Conservation (phyloP, 1,140 invertebrate species). For the Eubasilissa regina region DNA sequence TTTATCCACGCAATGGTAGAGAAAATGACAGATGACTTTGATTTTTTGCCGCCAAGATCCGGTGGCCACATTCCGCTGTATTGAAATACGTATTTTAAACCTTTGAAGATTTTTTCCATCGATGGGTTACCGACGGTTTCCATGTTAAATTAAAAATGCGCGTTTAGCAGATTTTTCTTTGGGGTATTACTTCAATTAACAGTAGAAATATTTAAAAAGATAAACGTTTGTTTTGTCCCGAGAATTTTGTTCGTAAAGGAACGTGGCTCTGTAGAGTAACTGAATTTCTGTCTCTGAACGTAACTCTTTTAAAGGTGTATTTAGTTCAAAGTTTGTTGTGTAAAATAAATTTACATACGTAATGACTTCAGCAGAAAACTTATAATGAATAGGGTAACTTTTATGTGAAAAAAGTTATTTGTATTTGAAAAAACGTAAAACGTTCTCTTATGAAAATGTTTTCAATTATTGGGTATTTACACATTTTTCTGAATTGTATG, state of each 20-base stretch:
- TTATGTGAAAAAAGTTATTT: constrained; percentile 28
- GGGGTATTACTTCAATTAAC: too few species aligned
- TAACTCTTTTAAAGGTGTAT: constrained; percentile 33
- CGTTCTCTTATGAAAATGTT: neutral
- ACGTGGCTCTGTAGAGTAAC: neutral
- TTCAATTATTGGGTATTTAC: neutral
- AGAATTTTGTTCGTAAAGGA: too few species aligned
- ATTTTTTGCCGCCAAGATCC: neutral
- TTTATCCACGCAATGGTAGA: constrained; percentile 17
- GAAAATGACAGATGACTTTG: neutral
- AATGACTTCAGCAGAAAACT: constrained; percentile 41
- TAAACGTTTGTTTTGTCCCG: too few species aligned
- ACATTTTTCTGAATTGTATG: neutral
- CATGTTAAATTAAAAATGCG: neutral
- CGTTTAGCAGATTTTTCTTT: too few species aligned
- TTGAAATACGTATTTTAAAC: constrained; percentile 14
- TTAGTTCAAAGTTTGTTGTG: constrained; percentile 40
- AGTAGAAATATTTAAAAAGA: too few species aligned
- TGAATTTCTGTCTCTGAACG: constrained; percentile 13
- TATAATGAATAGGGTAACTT: constrained; percentile 44
- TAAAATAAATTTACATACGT: constrained; percentile 46
- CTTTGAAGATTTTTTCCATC: constrained; percentile 17
- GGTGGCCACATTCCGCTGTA: constrained; percentile 38
- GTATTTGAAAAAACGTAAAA: constrained; percentile 28
- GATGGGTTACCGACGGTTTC: neutral